Conservation (phyloP, 2,888 invertebrate species). For the Cheilosia scutellata region DNA sequence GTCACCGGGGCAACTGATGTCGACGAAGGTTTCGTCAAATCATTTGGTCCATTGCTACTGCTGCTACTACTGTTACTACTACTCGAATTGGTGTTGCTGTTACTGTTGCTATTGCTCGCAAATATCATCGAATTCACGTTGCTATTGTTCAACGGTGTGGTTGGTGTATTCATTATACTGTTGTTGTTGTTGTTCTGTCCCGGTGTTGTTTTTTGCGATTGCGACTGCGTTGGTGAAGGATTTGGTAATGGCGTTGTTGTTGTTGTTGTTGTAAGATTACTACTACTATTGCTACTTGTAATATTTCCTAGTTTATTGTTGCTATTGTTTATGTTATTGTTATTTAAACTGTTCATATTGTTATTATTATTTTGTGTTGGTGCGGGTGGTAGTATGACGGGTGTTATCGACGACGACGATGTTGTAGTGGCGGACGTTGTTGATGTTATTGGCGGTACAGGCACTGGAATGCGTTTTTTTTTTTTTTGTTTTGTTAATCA, state of each 20-base stretch:
- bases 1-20: constrained; percentile 73
- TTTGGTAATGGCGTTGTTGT: constrained; percentile 77
- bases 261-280: constrained; percentile 67
- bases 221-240: constrained; percentile 75
- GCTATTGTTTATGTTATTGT: constrained; percentile 76
- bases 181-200: constrained; percentile 57
- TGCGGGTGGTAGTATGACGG: constrained; percentile 79
- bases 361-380: constrained; percentile 81
- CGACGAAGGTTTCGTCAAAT: constrained; percentile 78
- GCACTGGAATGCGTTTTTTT: constrained; percentile 51
- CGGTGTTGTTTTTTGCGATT: constrained; percentile 64
- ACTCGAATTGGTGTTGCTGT: constrained; percentile 59
- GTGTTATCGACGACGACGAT: constrained; percentile 70
- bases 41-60: constrained; percentile 80
- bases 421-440: constrained; percentile 80
- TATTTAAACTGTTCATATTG: constrained; percentile 72
- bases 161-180: constrained; percentile 46
- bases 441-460: constrained; percentile 79
- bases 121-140: constrained; percentile 64
- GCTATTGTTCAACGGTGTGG: constrained; percentile 53
- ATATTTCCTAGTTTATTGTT: constrained; percentile 74
- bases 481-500: constrained; percentile 32
- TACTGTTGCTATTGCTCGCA: constrained; percentile 33
- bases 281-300: constrained; percentile 68
- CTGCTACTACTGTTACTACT: constrained; percentile 72